phyloP scores from a whole-genome alignment of 2,888 invertebrate genomes.

The Philonicus albiceps region DNA sequence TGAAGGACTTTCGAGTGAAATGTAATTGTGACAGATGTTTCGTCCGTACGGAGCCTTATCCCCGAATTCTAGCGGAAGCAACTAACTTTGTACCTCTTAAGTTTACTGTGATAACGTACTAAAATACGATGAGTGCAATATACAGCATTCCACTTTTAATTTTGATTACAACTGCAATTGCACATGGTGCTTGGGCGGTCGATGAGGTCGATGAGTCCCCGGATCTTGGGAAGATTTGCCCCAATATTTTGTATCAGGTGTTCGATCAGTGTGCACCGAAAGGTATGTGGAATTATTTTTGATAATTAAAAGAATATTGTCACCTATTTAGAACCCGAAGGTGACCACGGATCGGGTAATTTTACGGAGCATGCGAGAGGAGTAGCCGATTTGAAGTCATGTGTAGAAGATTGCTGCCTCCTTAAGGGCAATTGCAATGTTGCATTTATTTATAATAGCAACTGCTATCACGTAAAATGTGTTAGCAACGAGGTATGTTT shows the following conservation, averaged over 20 bases:
- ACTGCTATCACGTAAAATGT: conserved; percentile 82
- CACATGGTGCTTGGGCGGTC: not conserved
- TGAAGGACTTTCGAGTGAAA: not conserved
- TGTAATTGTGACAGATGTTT: conserved; percentile 31
- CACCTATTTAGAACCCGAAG: conserved; percentile 49
- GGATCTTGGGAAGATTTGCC: conserved; percentile 53
- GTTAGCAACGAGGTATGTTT: conserved; percentile 74
- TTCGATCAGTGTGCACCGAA: conserved; percentile 61
- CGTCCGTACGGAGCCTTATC: conserved; percentile 11
- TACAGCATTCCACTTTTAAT: not conserved
- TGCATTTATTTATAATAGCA: conserved; percentile 77
- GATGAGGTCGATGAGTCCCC: not conserved
- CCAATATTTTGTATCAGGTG: conserved; percentile 60
- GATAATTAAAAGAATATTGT: not conserved
- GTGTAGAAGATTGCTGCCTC: conserved; percentile 69
- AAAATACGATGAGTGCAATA: not conserved
- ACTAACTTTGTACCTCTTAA: not conserved
- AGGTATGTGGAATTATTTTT: conserved; percentile 49
- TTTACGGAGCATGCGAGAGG: conserved; percentile 69
- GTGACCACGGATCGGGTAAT: conserved; percentile 69
- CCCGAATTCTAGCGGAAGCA: not conserved
- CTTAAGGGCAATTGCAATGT: conserved; percentile 72
- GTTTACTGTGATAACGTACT: conserved; percentile 10
- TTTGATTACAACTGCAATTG: not conserved
- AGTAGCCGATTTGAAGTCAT: conserved; percentile 72